Percentiles rank a stretch among this genome's conserved stretches.
phyloP scores from a whole-genome alignment of 2,888 invertebrate genomes.

The Drosophila demipolita region DNA sequence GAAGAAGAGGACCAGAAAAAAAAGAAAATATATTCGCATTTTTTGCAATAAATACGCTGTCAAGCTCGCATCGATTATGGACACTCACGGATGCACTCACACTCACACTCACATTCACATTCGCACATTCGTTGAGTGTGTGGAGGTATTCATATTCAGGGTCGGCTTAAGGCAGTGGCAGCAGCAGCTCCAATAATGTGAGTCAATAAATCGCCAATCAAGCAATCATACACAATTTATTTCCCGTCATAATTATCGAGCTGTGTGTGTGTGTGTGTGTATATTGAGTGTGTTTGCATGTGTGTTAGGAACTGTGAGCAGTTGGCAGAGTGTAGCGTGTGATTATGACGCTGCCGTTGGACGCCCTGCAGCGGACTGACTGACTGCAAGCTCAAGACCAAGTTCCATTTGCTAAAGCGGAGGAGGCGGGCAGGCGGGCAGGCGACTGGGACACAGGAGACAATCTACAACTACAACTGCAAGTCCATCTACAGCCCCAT shows the following conservation, averaged over 20 bases:
- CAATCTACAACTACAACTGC: slow-evolving; percentile 33
- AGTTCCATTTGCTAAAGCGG: slow-evolving; percentile 49
- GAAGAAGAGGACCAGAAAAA: slow-evolving; percentile 10
- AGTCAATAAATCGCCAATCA: slow-evolving; percentile 84
- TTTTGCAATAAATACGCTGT: slow-evolving; percentile 81
- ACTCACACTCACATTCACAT: slow-evolving; percentile 19
- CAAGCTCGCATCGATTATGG: slow-evolving; percentile 81
- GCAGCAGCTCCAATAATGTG: slow-evolving; percentile 75
- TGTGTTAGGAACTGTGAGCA: slow-evolving; percentile 30
- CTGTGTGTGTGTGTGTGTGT: slow-evolving; percentile 24
- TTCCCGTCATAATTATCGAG: slow-evolving; percentile 83
- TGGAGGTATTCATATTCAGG: slow-evolving; percentile 28
- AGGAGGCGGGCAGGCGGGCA: neutral
- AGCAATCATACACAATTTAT: slow-evolving; percentile 84
- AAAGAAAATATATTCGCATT: slow-evolving; percentile 67
- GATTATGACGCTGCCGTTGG: slow-evolving; percentile 80
- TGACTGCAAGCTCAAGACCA: slow-evolving; percentile 42
- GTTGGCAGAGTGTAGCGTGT: slow-evolving; percentile 59
- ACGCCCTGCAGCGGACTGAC: slow-evolving; percentile 72
- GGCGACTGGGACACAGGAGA: slow-evolving; percentile 14
- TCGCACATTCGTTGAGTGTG: neutral
- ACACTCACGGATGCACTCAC: slow-evolving; percentile 72
- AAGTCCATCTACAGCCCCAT: neutral
- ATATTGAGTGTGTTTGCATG: slow-evolving; percentile 10
- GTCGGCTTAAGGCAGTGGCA: slow-evolving; percentile 41